Base-by-base conservation (phyloP, 2,888 invertebrate species). In the Nemurella pictetii region DNA sequence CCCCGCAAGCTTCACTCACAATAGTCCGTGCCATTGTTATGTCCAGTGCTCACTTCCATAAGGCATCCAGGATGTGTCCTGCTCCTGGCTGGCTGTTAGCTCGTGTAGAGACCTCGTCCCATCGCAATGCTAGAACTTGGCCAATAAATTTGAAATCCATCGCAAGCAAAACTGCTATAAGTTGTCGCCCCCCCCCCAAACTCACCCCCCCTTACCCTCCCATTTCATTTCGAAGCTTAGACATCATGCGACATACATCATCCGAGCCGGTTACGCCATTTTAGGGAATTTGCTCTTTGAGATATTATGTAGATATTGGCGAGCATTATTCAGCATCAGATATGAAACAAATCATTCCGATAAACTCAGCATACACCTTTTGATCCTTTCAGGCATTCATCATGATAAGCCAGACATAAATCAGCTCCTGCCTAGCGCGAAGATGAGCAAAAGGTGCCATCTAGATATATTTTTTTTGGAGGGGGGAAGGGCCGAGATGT, bases 1-100 rank as follows among this genome's bases (percentile, higher is more conserved):
- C 75, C 75, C 36, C 12, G 36, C 28, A 29, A 82, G 82, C 85
- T 80, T 85, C 85, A 85, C 78, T 85, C 81, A 85, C 85, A 85
- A 84, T 85, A 82, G 72, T 82, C 72, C 12, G 72, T 78, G 9
- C 82, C 55, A 82, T 82, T 82, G 82, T 82, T 55, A 82, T 82
- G 82, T 82, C 82, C 78, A 29, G 78, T n/a, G 28, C 75, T 75
- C 27, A 26, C 75, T 27, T 75, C 75, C 80, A 81, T 81, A 81
- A 81, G 80, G 72, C 82, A 72, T 82, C 82, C 82, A 72, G 82
- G 82, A 82, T 82, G 55, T 36, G 82, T 82, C 82, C 82, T 32
- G n/a, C 12, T n/a, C 35, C 80, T 15, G 26, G 27, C 27, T 26
- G 30, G 32, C 32, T 32, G 32, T 9, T 32, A 9, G 55, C 55